These are phyloP conservation scores for Tromatobia lineatoria DNA, from an alignment of 2,888 invertebrate species.

Conservation along the genomic window DNA sequence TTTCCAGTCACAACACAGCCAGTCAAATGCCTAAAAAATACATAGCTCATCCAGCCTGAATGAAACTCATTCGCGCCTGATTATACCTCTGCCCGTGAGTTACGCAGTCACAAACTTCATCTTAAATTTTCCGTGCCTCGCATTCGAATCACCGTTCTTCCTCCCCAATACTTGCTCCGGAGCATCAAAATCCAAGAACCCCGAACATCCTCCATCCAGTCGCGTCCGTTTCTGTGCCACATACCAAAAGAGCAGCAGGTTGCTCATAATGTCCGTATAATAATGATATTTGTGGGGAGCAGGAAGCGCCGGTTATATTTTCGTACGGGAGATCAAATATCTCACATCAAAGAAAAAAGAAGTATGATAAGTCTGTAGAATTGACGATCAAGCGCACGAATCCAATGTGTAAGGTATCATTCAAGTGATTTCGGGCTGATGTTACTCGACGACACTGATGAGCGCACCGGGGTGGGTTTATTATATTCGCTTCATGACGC, in stretches of 20 bases:
- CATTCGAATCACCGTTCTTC: neutral
- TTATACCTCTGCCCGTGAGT: too few relatives aligned
- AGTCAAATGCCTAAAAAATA: too few relatives aligned
- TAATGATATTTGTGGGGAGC: conserved; percentile 41
- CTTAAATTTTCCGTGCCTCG: too few relatives aligned
- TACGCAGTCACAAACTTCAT: too few relatives aligned
- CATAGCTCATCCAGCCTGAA: too few relatives aligned
- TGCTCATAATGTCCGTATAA: conserved; percentile 14
- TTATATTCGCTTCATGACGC: conserved; percentile 48
- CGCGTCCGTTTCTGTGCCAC: neutral
- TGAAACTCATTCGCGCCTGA: too few relatives aligned
- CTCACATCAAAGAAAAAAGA: neutral
- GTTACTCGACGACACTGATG: conserved; percentile 60
- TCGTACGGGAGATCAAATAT: neutral
- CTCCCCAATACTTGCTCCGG: neutral
- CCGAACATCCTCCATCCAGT: neutral
- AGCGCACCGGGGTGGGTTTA: conserved; percentile 54
- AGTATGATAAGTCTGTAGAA: conserved; percentile 29
- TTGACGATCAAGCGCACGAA: conserved; percentile 41
- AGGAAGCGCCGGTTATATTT: conserved; percentile 34
- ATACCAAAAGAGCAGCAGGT: conserved; percentile 2
- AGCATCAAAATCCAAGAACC: neutral
- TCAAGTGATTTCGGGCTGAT: conserved; percentile 52
- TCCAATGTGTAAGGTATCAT: conserved; percentile 54
- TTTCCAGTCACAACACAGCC: too few relatives aligned